These are phyloP conservation scores for Latheticus oryzae DNA, from an alignment of 2,888 invertebrate genomes.

Conservation along the genomic window DNA sequence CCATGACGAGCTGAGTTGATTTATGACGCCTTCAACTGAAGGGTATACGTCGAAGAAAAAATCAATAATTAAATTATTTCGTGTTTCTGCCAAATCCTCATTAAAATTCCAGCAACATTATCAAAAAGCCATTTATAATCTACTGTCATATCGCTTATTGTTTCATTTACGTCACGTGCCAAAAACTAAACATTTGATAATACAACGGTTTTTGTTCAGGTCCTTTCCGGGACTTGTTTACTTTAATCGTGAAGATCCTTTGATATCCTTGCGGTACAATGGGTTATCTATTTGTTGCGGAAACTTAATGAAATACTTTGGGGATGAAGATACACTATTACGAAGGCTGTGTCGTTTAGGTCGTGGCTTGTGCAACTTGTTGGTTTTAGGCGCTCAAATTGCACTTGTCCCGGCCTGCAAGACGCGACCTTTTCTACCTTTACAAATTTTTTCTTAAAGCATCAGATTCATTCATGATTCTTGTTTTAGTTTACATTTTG, in stretches of 20 bases:
- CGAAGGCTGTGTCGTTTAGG: constrained; percentile 64
- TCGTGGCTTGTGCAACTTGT: constrained; percentile 71
- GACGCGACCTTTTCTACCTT: no score
- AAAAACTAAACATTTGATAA: constrained; percentile 32
- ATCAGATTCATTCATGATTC: no score
- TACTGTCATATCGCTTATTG: constrained; percentile 44
- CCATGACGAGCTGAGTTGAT: constrained; percentile 23
- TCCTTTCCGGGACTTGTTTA: constrained; percentile 28
- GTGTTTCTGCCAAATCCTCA: constrained; percentile 39
- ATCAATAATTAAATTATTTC: constrained; percentile 29
- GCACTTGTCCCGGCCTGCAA: constrained; percentile 76
- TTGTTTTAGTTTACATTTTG: no score
- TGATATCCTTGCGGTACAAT: constrained; percentile 34
- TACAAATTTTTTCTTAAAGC: no score
- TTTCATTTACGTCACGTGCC: constrained; percentile 17
- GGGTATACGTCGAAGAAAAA: constrained; percentile 8
- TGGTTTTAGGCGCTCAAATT: constrained; percentile 68
- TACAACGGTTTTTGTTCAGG: constrained; percentile 30
- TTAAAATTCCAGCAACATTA: constrained; percentile 52
- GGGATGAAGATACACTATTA: constrained; percentile 1
- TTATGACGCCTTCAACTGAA: constrained; percentile 17
- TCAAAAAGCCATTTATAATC: constrained; percentile 52
- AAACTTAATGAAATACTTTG: constrained; percentile 21
- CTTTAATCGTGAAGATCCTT: constrained; percentile 32
- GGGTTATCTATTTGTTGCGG: constrained; percentile 27